Evolutionary conservation across 2,113 vertebrate species (phyloP), one percentile per base, ranked within the genome.

Genomic region (Sinocyclocheilus anophthalmus): DNA sequence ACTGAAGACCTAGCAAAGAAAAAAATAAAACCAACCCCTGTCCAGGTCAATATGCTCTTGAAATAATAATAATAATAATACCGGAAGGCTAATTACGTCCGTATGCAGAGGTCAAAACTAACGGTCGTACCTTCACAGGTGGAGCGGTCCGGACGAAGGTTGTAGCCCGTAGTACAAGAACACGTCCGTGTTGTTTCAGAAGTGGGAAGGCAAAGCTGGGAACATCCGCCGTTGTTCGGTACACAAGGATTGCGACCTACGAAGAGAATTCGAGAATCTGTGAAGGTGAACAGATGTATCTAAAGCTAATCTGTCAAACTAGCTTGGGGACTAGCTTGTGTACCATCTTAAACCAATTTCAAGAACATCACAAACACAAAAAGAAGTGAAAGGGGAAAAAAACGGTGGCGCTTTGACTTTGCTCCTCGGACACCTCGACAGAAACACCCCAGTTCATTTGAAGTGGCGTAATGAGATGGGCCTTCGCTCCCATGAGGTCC

Each of bases 161-260:
- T 95, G 92, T 97, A 97, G 57, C 96, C 96, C 1, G 96, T 91
- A 0, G 96, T 97, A 81, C 96, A 97, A 80, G 95, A 91, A 79
- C 96, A 97, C 1, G 94, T 96, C 8, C 95, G 93, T 22, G 93
- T 95, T 24, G 86, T 94, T 92, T 97, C 96, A 18, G 96, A 97
- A 11, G 95, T 96, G 42, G 96, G 96, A 69, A 97, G 91, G 81
- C 96, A 97, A 50, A 97, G 95, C 84, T 97, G 96, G 81, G 96
- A 96, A 85, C 96, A 97, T 9, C 96, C 96, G n/a, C 96, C 96
- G 1, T 97, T 97, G 87, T 95, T 96, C 12, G 94, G 70, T 72
- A 96, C 94, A 33, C 96, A 97, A 24, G 93, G 94, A 92, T 97
- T 97, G 83, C 94, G 95, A 61, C 96, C 96, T 97, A 2, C 14